Base-by-base conservation (phyloP, 2,113 vertebrate species). In the Pterocles gutturalis region DNA sequence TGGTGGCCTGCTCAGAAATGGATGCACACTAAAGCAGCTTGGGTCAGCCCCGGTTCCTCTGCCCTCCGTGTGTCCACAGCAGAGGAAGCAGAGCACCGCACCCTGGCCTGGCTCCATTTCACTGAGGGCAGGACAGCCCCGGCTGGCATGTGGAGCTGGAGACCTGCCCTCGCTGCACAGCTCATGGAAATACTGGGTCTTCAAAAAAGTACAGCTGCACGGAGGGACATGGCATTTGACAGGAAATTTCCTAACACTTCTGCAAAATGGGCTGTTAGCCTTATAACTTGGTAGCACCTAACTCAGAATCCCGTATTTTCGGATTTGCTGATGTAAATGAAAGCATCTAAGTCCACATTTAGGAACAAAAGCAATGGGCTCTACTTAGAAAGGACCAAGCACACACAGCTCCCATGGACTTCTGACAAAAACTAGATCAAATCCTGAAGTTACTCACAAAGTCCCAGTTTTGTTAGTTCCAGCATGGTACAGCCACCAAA, bases 391-490 rank as follows among this genome's bases (percentile, higher is more conserved):
- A 69, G 31, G 17, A n/a, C 36, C 41, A 28, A 55, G 34, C 19
- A 55, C 41, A 51, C 0, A 0, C 34, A 33, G 25, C 20, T 75
- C 61, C 51, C 18, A 17, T 0, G 0, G 46, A 55, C 33, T 65
- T 70, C 46, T 71, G 33, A 13, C n/a, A 65, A 83, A 70, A 46
- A 4, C 18, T 46, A 60, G 14, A 54, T 89, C 61, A 83, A 34
- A 66, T 36, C 49, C 60, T 51, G 13, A 73, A 49, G 46, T 57
- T 33, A 80, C 25, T 83, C 29, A 29, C 12, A 38, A 61, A 72
- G 43, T 43, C 38, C 10, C 15, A 34, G 16, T 34, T 73, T 85
- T 53, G 45, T 54, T 20, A 75, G 24, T 36, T 51, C 54, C 51
- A 54, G 21, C 61, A 19, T 43, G 48, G 61, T 4, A 2, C 18